Base-by-base conservation (phyloP, 2,888 invertebrate genomes). In the Xestia rhomboidea region DNA sequence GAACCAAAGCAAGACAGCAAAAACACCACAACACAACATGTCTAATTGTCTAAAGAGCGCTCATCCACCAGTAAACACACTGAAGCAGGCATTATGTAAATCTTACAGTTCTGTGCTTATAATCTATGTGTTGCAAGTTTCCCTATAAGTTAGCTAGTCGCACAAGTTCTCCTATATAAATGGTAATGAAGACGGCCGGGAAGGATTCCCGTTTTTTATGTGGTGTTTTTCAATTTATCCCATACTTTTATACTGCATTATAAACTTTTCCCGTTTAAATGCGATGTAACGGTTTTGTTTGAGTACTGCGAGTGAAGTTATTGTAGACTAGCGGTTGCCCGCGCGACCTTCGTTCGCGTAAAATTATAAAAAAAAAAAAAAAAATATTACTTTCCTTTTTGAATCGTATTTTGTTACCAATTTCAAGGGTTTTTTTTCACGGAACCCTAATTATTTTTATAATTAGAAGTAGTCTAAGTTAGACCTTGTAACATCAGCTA, bases 161-260 rank as follows among this genome's bases (percentile, higher is more conserved):
- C 79, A 90, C 91, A 95, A 95, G 92, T 95, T 95, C 91, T 90
- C 87, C 95, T 90, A 95, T 95, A 95, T 95, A 95, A 94, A 95
- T 95, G 95, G 92, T 93, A 95, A 95, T 95, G 93, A 92, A 88
- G 90, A 44, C 84, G 85, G 79, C 77, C 80, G 85, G 72, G 57
- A 71, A 70, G 85, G 83, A 91, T 87, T 90, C 86, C 87, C 82
- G 69, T 82, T 90, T 90, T 91, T 91, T 91, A 89, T 87, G 71
- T 73, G 84, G 77, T 93, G 91, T 93, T 94, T 93, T 94, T 94
- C 94, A 94, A 94, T 94, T 93, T 92, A 90, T 89, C 88, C 83
- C 87, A 87, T 80, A 90, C 88, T 90, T 90, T 90, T 89, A 84
- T 89, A 89, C 82, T 84, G 85, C 87, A 89, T 89, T 88, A 85